Conservation (phyloP, 2,113 vertebrate genomes). For the Grallaria varia region DNA sequence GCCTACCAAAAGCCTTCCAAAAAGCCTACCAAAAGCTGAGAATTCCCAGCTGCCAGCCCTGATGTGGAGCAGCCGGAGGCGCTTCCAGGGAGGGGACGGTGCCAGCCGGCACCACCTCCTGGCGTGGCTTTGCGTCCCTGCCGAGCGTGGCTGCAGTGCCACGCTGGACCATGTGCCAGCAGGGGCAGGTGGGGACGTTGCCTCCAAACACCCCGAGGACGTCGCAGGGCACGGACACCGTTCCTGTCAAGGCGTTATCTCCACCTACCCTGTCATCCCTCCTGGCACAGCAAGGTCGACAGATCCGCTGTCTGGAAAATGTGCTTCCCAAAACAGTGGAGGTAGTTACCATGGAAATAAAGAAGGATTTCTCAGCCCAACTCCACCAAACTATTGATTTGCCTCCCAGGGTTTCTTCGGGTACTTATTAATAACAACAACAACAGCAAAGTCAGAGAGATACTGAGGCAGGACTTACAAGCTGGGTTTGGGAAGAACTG, state of each 20-base stretch:
- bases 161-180: accelerated
- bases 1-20: background rate
- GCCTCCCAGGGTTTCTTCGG: constrained; percentile 32
- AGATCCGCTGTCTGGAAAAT: constrained; percentile 66
- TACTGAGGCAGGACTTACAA: background rate
- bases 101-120: background rate
- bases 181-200: accelerated
- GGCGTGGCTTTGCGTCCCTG: background rate
- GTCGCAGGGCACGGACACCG: accelerated
- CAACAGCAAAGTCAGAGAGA: background rate
- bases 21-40: too few species aligned
- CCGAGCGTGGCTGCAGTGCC: accelerated
- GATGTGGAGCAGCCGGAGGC: background rate
- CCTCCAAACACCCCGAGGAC: background rate
- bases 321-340: constrained; percentile 49
- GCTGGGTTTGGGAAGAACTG: background rate
- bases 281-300: constrained; percentile 27
- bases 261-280: background rate
- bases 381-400: constrained; percentile 69
- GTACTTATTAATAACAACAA: constrained; percentile 43
- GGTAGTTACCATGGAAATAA: constrained; percentile 79
- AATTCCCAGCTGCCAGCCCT: background rate
- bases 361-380: constrained; percentile 65
- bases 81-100: accelerated
- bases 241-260: background rate